These are phyloP conservation scores for Onychorhynchus coronatus DNA, from an alignment of 2,113 vertebrate genomes.

Conservation along the genomic window DNA sequence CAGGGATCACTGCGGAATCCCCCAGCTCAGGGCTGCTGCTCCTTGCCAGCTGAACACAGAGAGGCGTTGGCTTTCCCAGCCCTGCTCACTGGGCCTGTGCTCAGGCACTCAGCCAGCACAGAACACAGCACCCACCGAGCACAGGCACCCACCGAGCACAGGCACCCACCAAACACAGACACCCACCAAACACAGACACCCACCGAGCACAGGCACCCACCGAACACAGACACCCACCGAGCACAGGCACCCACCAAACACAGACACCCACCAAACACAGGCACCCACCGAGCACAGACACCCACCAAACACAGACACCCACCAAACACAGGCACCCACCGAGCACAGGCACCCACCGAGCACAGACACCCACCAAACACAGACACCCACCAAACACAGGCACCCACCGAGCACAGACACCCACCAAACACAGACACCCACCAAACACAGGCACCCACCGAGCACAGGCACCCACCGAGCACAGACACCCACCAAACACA, in stretches of 20 bases:
- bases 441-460: not conserved
- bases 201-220: not conserved
- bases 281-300: not conserved
- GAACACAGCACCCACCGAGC: not conserved
- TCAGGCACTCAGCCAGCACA: not conserved
- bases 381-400: not conserved
- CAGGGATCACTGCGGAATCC: too few species aligned
- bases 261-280: not conserved
- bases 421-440: not conserved
- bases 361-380: not conserved
- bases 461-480: not conserved
- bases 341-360: not conserved
- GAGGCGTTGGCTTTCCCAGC: not conserved
- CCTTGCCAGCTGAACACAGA: not conserved
- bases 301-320: not conserved
- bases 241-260: not conserved
- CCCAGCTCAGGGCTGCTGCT: not conserved
- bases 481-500: not conserved
- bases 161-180: not conserved
- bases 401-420: not conserved
- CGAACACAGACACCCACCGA: not conserved
- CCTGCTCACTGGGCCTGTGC: fast-evolving
- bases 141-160: not conserved
- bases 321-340: not conserved
- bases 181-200: not conserved